A percentile compares a stretch with the other conserved stretches of the same genome.
Conservation (phyloP, 2,113 vertebrate species). For the Tricholaema leucomelas region DNA sequence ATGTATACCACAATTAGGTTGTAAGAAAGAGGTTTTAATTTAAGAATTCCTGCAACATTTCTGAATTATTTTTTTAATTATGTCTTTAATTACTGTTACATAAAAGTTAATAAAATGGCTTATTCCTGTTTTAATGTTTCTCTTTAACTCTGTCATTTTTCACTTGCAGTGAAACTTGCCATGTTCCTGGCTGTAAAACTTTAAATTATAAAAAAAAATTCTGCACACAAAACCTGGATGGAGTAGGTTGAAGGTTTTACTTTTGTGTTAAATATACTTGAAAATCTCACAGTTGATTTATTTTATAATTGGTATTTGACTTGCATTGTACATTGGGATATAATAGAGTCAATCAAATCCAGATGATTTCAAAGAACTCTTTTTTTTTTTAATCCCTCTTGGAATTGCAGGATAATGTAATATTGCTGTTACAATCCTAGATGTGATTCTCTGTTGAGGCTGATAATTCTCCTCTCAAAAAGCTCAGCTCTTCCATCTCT, state of each 20-base stretch:
- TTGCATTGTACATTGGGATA: background rate
- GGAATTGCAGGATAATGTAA: background rate
- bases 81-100: background rate
- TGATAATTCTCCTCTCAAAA: background rate
- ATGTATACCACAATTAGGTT: background rate
- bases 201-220: constrained; percentile 28
- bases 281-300: constrained; percentile 14
- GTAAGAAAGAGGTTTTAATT: background rate
- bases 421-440: background rate
- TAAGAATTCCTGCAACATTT: background rate
- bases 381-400: background rate
- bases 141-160: constrained; percentile 45
- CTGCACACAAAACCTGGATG: constrained; percentile 47
- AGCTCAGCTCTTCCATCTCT: background rate
- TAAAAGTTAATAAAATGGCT: background rate
- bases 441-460: background rate
- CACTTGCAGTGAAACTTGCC: constrained; percentile 50
- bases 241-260: constrained; percentile 36
- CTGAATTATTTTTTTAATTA: background rate
- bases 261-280: constrained; percentile 12
- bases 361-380: background rate
- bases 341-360: background rate
- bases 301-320: background rate
- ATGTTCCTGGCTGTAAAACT: constrained; percentile 50
- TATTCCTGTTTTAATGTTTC: constrained; percentile 26